Base-by-base conservation (phyloP, 2,888 invertebrate genomes). In the Alsophila aescularia region DNA sequence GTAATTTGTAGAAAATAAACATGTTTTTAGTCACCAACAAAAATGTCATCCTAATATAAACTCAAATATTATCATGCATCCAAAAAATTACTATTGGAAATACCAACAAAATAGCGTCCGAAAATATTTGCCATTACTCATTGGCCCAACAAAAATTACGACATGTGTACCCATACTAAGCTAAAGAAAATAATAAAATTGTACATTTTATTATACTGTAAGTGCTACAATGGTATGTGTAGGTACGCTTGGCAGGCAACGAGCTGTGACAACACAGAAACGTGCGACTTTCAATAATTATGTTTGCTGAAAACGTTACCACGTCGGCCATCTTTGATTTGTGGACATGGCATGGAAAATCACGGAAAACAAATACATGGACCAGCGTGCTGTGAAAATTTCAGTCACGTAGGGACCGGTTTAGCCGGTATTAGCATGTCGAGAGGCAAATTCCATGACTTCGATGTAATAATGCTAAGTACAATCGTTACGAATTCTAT, bases 201-300 rank as follows among this genome's bases (percentile, higher is more conserved):
- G 45, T 58, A 60, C 58, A 58, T 62, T 52, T 50, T 53, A 55
- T 69, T 67, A 67, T 69, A 69, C 75, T 78, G 74, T 72, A 72
- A 70, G 61, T 72, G 55, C 66, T 74, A 78, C 72, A 75, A 76
- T 78, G 72, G 60, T 62, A 61, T 55, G 72, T 70, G 66, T 67
- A 32, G 5, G 67, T 70, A 67, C 67, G 61, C 66, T 68, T 71
- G 81, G 82, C 83, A 77, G 81, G 78, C 83, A 88, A 87, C 88
- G 85, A 85, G 83, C 77, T 69, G 69, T 79, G 79, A 86, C 87
- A 89, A 89, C 77, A 87, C 36, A 61, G 56, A 55, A 75, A 85
- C 79, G 88, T 88, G 90, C 75, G 89, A 90, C 87, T 85, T 85
- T 77, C 85, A 86, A 89, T 90, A 90, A 90, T 90, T 85, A 87